Conservation (phyloP, 2,888 invertebrate species). For the Heteromyza rotundicornis region DNA sequence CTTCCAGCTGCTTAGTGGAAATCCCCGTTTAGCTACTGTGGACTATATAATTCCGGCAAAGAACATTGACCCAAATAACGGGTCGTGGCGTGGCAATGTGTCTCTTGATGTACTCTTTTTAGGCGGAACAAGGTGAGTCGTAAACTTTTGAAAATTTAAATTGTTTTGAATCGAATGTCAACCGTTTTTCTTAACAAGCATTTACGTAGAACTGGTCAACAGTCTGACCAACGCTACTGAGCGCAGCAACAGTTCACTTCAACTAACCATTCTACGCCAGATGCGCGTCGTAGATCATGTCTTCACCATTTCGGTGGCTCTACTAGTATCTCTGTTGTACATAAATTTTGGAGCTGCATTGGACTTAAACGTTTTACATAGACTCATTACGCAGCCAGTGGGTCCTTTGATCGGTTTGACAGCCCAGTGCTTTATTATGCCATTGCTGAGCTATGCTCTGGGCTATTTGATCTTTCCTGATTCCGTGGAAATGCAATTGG, state of each 20-base stretch:
- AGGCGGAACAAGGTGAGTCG: too few species aligned
- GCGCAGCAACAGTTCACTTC: constrained; percentile 45
- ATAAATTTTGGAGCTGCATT: constrained; percentile 92
- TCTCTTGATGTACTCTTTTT: constrained; percentile 47
- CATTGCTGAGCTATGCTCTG: constrained; percentile 78
- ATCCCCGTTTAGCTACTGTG: constrained; percentile 42
- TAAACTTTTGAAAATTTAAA: too few species aligned
- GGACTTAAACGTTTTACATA: constrained; percentile 66
- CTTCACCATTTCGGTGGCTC: constrained; percentile 77
- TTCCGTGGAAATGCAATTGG: constrained; percentile 75
- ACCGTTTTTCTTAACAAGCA: too few species aligned
- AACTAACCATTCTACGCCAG: constrained; percentile 68
- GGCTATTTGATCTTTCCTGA: constrained; percentile 76
- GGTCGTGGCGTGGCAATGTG: constrained; percentile 49
- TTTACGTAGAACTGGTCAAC: constrained; percentile 46
- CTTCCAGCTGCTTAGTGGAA: constrained; percentile 43
- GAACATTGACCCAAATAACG: constrained; percentile 31
- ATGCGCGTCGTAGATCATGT: constrained; percentile 73
- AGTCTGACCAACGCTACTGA: constrained; percentile 36
- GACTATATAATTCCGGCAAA: constrained; percentile 37
- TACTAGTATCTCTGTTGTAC: constrained; percentile 80
- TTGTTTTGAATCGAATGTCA: too few species aligned
- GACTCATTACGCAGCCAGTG: constrained; percentile 67
- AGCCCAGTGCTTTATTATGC: constrained; percentile 84
- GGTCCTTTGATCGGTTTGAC: constrained; percentile 76